Conservation (phyloP, 2,888 invertebrate species). For the Abscondita cerata region DNA sequence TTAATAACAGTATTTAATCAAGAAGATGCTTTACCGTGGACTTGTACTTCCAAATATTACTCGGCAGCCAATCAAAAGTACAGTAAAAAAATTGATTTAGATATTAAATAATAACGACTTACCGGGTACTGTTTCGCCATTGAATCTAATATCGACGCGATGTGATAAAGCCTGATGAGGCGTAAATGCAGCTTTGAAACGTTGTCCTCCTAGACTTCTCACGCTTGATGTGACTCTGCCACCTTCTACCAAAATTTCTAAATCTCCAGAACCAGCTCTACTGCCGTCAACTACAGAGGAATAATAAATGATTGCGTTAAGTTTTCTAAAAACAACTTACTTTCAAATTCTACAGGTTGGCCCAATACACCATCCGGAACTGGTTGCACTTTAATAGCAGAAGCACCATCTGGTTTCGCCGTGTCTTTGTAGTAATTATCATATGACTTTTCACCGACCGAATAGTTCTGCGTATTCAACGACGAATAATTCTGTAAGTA, state of each 20-base stretch:
- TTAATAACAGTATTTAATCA: too few relatives aligned
- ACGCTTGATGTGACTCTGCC: slow-evolving; percentile 95
- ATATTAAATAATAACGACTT: slow-evolving; percentile 59
- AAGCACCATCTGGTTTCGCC: slow-evolving; percentile 77
- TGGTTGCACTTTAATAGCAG: slow-evolving; percentile 83
- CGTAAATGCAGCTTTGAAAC: slow-evolving; percentile 91
- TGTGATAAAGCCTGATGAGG: slow-evolving; percentile 87
- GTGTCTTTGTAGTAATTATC: slow-evolving; percentile 46
- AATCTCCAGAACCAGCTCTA: slow-evolving; percentile 93
- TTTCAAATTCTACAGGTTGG: slow-evolving; percentile 94
- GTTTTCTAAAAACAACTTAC: slow-evolving; percentile 65
- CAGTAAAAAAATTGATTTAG: too few relatives aligned
- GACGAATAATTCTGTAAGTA: slow-evolving; percentile 47
- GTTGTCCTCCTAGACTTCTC: slow-evolving; percentile 85
- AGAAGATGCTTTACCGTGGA: too few relatives aligned
- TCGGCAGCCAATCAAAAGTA: too few relatives aligned
- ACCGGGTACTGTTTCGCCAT: slow-evolving; percentile 90
- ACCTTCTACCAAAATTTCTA: slow-evolving; percentile 95
- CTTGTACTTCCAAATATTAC: too few relatives aligned
- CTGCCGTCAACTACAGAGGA: slow-evolving; percentile 84
- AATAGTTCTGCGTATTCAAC: slow-evolving; percentile 45
- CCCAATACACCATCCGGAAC: slow-evolving; percentile 89
- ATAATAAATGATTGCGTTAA: slow-evolving; percentile 2
- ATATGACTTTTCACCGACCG: slow-evolving; percentile 36
- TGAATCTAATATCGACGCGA: slow-evolving; percentile 92